These are phyloP conservation scores for Anas platyrhynchos DNA, from an alignment of 2,113 vertebrate genomes.

Conservation along the genomic window DNA sequence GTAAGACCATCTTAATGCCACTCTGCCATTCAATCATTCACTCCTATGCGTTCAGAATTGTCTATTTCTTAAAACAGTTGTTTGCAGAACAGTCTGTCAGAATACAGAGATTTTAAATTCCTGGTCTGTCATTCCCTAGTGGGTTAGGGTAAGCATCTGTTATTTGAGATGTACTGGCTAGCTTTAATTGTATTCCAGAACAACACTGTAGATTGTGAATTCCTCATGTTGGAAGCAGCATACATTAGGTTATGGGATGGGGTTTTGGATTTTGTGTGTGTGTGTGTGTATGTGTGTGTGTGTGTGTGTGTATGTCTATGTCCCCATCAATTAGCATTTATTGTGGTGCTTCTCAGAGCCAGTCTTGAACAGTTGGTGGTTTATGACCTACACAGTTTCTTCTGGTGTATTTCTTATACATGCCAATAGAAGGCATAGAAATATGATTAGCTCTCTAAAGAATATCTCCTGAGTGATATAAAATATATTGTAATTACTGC, in stretches of 20 bases:
- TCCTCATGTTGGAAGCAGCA: background rate
- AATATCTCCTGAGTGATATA: background rate
- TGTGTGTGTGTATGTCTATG: too few relatives aligned
- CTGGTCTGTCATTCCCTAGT: background rate
- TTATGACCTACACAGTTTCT: conserved; percentile 36
- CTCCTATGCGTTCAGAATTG: background rate
- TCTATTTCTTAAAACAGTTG: background rate
- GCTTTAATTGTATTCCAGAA: background rate
- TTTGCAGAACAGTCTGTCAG: background rate
- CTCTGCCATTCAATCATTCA: background rate
- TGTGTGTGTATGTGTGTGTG: too few relatives aligned
- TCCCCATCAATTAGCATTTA: conserved; percentile 19
- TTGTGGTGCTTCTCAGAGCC: background rate
- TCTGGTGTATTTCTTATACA: background rate
- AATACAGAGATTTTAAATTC: background rate
- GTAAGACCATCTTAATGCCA: background rate
- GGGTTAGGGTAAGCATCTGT: background rate
- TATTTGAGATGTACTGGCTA: background rate
- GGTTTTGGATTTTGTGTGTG: background rate
- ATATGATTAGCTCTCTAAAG: background rate
- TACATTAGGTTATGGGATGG: background rate
- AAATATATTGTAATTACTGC: background rate
- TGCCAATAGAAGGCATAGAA: conserved; percentile 8
- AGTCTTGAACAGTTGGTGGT: conserved; percentile 33
- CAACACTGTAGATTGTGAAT: background rate